These are phyloP conservation scores for Philopotamus ludificatus DNA, from an alignment of 1,140 invertebrate genomes.

Conservation along the genomic window DNA sequence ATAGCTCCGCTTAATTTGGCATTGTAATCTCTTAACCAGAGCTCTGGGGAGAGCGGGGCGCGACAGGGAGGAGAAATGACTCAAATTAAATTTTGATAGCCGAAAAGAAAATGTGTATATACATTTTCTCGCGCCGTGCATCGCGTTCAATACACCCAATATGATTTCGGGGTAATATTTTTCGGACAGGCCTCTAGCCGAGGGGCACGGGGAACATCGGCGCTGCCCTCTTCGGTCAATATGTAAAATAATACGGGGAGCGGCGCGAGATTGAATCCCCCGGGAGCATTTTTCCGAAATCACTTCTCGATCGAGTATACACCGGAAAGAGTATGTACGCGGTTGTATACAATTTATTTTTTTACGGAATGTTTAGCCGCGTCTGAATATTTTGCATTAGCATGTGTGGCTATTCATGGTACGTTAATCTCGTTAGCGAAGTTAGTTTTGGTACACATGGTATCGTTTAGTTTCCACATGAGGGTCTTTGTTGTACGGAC, in stretches of 20 bases:
- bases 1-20: constrained; percentile 40
- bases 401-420: background rate
- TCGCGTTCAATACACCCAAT: constrained; percentile 6
- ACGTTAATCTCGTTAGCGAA: constrained; percentile 19
- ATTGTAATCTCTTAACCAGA: constrained; percentile 31
- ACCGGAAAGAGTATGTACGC: too few species aligned
- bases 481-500: constrained; percentile 1
- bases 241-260: constrained; percentile 41
- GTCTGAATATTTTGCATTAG: background rate
- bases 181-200: constrained; percentile 11
- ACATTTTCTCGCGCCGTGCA: background rate
- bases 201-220: background rate
- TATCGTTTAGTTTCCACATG: constrained; percentile 32
- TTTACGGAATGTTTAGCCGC: background rate
- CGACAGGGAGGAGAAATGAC: constrained; percentile 5
- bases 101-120: constrained; percentile 18
- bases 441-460: constrained; percentile 32
- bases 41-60: background rate
- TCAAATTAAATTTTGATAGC: constrained; percentile 40
- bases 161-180: constrained; percentile 27
- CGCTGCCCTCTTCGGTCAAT: constrained; percentile 20
- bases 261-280: constrained; percentile 13
- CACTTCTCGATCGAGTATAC: constrained; percentile 39
- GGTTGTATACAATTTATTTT: too few species aligned
- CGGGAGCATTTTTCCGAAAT: constrained; percentile 35